Evolutionary conservation across 2,113 vertebrate species (phyloP), one percentile per base, ranked within the genome.

Genomic region (Pagrus major): DNA sequence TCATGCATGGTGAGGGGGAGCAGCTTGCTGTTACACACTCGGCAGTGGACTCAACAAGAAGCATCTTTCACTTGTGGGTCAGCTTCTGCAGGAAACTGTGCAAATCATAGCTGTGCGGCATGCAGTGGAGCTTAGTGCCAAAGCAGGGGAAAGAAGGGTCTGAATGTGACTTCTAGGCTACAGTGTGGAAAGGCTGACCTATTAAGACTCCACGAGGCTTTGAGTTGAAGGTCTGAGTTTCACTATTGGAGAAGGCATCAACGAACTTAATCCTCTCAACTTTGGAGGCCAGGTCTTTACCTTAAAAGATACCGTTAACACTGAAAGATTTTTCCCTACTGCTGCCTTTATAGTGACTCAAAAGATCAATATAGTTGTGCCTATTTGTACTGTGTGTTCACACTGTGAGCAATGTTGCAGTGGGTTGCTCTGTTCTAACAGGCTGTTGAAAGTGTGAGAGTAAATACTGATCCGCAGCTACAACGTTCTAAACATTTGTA

Each of bases 91-190:
- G 44, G 61, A 61, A 66, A 64, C 2, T 21, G 55, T 20, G 29
- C 39, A 63, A 72, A 67, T 56, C 76, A 71, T 5, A 76, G 69
- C 72, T 56, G 80, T 65, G 86, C 66, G 52, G 78, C 89, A 88
- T 88, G 90, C 89, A 70, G 69, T 41, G 25, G 63, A 81, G 86
- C 63, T 4, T 52, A n/a, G 80, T 47, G 81, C 67, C 64, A 76
- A 77, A 87, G 83, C 86, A 76, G 68, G 71, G 73, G 58, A 14
- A 27, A 9, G 18, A 6, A 21, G 54, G 21, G 35, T 85, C 68
- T 90, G 33, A 35, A n/a, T 33, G 56, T 27, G 55, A 84, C 9
- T 18, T 23, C 44, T 73, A 75, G 21, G n/a, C 73, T 81, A 47
- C 20, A 72, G 15, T 27, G n/a, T 41, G 27, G 23, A 35, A 2